A percentile compares a stretch with the other conserved stretches of the same genome.
phyloP scores from a whole-genome alignment of 2,888 invertebrate species.

The Torymus tubicola region DNA sequence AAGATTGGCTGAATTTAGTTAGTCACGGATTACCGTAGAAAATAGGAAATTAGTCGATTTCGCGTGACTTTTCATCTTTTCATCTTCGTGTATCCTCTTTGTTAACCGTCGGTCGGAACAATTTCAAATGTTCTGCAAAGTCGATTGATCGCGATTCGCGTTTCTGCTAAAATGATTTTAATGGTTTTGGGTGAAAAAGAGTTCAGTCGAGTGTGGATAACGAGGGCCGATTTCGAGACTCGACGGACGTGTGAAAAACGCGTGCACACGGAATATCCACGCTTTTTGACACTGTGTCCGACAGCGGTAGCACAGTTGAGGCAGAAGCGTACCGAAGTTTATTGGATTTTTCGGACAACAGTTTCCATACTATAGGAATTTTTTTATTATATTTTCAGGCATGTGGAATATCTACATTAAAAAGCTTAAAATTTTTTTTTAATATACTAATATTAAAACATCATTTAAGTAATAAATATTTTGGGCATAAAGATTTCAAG shows the following conservation, averaged over 20 bases:
- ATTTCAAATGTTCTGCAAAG: constrained; percentile 18
- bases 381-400: constrained; percentile 1
- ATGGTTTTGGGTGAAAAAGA: neutral
- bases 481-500: no score
- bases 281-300: constrained; percentile 15
- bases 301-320: neutral
- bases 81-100: no score
- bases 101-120: no score
- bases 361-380: neutral
- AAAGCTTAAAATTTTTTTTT: no score
- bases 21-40: constrained; percentile 13
- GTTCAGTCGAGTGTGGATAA: neutral
- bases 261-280: neutral
- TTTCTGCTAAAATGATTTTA: neutral
- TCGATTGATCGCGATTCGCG: constrained; percentile 17
- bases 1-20: constrained; percentile 41
- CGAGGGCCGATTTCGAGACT: constrained; percentile 6
- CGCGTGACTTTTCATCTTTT: neutral
- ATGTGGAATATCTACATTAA: no score
- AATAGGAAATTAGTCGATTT: constrained; percentile 20
- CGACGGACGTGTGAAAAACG: constrained; percentile 8
- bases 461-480: no score
- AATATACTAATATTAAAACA: no score
- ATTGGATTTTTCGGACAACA: constrained; percentile 14
- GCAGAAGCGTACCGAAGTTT: neutral